Evolutionary conservation across 35 echinoderm and acorn worm genomes (phyloP).

Genomic region (Antedon bifida): DNA sequence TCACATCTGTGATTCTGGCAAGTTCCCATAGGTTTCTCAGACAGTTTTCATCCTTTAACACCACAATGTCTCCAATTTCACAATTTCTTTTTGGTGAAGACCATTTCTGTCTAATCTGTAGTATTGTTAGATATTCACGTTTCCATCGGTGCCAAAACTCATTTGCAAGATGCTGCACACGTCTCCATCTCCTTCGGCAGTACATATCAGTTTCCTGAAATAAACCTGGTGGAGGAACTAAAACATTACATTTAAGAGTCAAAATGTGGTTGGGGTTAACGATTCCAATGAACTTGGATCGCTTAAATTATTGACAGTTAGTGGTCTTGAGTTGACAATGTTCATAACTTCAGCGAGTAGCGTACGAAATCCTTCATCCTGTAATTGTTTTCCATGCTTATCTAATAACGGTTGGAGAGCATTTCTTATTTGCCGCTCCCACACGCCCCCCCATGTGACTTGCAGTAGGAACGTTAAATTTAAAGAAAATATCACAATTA

Average conservation of each 20-base stretch:
- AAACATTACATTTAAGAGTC: not conserved
- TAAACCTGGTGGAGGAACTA: not conserved
- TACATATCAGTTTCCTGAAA: conserved; percentile 28
- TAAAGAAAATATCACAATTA: conserved; percentile 33
- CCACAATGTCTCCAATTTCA: conserved; percentile 32
- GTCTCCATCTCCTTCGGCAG: conserved; percentile 35
- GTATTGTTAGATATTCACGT: conserved; percentile 29
- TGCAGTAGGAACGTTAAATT: conserved; percentile 39
- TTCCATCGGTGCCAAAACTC: conserved; percentile 60
- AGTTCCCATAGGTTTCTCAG: conserved; percentile 22
- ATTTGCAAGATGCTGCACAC: conserved; percentile 56
- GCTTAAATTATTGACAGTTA: conserved; percentile 15
- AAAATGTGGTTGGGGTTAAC: not conserved
- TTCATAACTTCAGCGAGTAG: conserved; percentile 55
- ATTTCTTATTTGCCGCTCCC: conserved; percentile 1
- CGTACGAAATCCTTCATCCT: conserved; percentile 39
- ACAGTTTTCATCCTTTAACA: conserved; percentile 12
- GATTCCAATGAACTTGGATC: not conserved
- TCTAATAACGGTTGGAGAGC: not conserved
- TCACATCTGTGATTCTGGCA: conserved; percentile 2
- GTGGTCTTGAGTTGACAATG: conserved; percentile 55
- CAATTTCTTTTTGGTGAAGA: conserved; percentile 18
- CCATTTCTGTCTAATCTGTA: conserved; percentile 61
- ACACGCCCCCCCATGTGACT: conserved; percentile 32
- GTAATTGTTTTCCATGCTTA: conserved; percentile 11